Evolutionary conservation across 2,888 invertebrate species (phyloP).

Genomic region (Tetrapedia diversipes): DNA sequence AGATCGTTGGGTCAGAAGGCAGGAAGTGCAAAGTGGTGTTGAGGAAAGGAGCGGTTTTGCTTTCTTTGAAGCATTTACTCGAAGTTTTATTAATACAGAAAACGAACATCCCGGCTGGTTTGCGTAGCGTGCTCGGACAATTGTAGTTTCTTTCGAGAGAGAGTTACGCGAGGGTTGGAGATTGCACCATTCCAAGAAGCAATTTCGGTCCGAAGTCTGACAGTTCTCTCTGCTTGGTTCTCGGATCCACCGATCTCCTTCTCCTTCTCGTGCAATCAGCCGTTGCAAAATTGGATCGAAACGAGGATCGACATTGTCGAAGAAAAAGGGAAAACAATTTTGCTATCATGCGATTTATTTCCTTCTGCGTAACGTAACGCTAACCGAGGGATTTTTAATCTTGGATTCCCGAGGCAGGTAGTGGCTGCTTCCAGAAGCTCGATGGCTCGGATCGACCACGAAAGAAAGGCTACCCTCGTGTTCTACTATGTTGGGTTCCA

Average conservation of each 20-base stretch:
- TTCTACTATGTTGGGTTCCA: slow-evolving; percentile 44
- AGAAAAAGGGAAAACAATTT: too few species aligned
- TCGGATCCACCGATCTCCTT: neutral
- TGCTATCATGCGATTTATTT: too few species aligned
- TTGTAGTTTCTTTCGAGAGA: slow-evolving; percentile 60
- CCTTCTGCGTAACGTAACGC: neutral
- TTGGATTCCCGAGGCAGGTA: too few species aligned
- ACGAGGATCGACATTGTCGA: neutral
- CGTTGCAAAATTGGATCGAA: neutral
- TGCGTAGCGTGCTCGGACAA: slow-evolving; percentile 43
- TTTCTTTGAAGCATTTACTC: slow-evolving; percentile 42
- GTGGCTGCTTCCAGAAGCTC: too few species aligned
- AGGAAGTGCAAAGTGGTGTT: slow-evolving; percentile 31
- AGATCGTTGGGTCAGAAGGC: slow-evolving; percentile 29
- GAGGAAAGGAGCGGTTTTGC: slow-evolving; percentile 16
- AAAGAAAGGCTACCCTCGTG: neutral
- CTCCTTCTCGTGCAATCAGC: neutral
- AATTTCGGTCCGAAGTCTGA: slow-evolving; percentile 56
- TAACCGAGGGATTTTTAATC: neutral
- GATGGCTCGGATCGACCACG: slow-evolving; percentile 1
- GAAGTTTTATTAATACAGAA: slow-evolving; percentile 56
- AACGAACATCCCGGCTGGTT: slow-evolving; percentile 27
- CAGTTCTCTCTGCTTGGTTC: slow-evolving; percentile 46
- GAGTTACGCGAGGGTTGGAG: slow-evolving; percentile 62
- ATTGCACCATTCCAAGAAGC: slow-evolving; percentile 68